phyloP scores from a whole-genome alignment of 2,797 vertebrate species.

The Ptychadena robeensis region DNA sequence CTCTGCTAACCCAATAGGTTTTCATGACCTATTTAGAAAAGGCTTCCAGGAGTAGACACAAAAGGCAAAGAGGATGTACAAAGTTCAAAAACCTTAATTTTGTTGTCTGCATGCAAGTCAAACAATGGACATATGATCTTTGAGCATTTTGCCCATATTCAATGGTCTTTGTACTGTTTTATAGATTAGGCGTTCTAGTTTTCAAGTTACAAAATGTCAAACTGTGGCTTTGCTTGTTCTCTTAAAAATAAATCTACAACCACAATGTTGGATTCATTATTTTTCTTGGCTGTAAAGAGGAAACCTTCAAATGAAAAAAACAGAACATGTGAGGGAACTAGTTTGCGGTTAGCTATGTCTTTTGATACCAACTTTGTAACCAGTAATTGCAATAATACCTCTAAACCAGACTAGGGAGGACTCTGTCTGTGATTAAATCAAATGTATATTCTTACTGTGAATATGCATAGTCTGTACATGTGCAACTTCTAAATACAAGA shows the following conservation, averaged over 20 bases:
- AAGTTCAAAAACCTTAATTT: not conserved
- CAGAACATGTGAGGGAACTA: not conserved
- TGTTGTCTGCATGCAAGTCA: not conserved
- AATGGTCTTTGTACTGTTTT: not conserved
- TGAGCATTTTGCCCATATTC: not conserved
- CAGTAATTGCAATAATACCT: constrained; percentile 2
- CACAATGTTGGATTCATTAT: not conserved
- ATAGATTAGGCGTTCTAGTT: too few species aligned
- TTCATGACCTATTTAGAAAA: too few species aligned
- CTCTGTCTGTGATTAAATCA: not conserved
- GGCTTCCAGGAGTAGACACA: not conserved
- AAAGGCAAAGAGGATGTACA: not conserved
- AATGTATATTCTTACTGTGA: not conserved
- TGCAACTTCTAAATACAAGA: not conserved
- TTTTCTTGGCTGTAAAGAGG: not conserved
- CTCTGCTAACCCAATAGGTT: not conserved
- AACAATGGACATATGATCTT: not conserved
- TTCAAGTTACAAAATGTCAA: not conserved
- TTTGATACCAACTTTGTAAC: not conserved
- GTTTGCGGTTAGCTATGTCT: not conserved
- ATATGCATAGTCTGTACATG: not conserved
- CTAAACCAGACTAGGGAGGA: not conserved
- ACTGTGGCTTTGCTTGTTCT: not conserved
- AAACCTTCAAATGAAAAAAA: constrained; percentile 7
- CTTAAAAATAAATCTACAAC: not conserved